Base-by-base conservation (phyloP, 2,888 invertebrate genomes). In the Megalurothrips usitatus region DNA sequence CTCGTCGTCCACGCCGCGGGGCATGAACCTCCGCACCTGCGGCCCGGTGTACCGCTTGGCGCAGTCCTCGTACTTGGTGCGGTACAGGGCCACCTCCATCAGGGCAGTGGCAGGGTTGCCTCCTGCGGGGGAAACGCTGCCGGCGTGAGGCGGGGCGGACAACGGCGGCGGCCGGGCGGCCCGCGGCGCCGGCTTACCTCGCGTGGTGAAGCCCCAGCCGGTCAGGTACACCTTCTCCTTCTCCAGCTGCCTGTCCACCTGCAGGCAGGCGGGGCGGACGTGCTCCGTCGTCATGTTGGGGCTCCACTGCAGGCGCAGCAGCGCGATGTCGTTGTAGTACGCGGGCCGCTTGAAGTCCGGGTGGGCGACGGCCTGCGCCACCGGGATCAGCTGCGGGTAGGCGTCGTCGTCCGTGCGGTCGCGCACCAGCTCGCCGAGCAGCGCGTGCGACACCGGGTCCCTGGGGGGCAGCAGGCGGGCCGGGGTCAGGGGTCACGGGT, bases 261-360 rank as follows among this genome's bases (percentile, higher is more conserved):
- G 86, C 48, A 87, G 83, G 81, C 87, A 87, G n/a, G 87, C 85
- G 12, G 87, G 87, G 26, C 85, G 82, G n/a, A 86, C 85, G 79
- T 81, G 79, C 4, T 14, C 80, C n/a, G 47, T 52, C 23, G 68
- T 68, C 68, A 83, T 81, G 26, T 17, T 47, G 14, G 68, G 82
- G 82, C 83, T 84, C 6, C 83, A 81, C 2, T 84, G 83, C n/a
- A 89, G 83, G 81, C 85, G 85, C 28, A 89, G 84, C 14, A 89
- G 83, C 8, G 88, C 88, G 48, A 89, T 86, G 84, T 89, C 89
- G 83, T 89, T 87, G 83, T 86, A 87, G 81, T 85, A 86, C 3
- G 86, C 86, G 58, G 86, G 84, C 23, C 85, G 81, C 48, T 84
- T 84, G 84, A 87, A 87, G 26, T 85, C 83, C 1, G 86, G 86